Percentiles rank a stretch among this genome's conserved stretches.
These are phyloP conservation scores for Odontamblyopus rebecca DNA, from an alignment of 2,797 vertebrate species.

Conservation along the genomic window DNA sequence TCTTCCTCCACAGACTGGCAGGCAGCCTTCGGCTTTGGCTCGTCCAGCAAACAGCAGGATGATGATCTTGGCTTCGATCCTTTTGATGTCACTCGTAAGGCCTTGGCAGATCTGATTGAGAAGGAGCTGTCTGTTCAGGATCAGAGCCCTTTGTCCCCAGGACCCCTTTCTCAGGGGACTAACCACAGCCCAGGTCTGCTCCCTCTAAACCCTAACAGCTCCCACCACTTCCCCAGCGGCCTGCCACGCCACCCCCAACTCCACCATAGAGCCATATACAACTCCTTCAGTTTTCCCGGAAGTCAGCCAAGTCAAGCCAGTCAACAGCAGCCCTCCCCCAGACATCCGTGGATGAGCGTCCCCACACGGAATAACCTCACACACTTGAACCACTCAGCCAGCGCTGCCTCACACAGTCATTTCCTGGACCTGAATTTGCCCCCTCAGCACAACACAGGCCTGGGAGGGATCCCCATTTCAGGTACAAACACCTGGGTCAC, in stretches of 20 bases:
- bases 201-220: slow-evolving; percentile 61
- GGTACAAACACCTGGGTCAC: slow-evolving; percentile 73
- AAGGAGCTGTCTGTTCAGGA: slow-evolving; percentile 92
- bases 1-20: slow-evolving; percentile 96
- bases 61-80: slow-evolving; percentile 94
- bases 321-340: slow-evolving; percentile 77
- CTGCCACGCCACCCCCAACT: slow-evolving; percentile 91
- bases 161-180: slow-evolving; percentile 79
- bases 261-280: slow-evolving; percentile 95
- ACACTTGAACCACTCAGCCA: slow-evolving; percentile 99
- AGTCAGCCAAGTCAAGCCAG: slow-evolving; percentile 69
- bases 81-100: slow-evolving; percentile 92
- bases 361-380: slow-evolving; percentile 92
- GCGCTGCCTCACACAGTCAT: slow-evolving; percentile 94
- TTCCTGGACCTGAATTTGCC: slow-evolving; percentile 98
- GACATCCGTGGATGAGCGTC: slow-evolving; percentile 96
- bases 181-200: slow-evolving; percentile 77
- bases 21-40: slow-evolving; percentile 93
- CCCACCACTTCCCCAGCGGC: slow-evolving; percentile 83
- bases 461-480: slow-evolving; percentile 98
- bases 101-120: slow-evolving; percentile 94
- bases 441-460: slow-evolving; percentile 94
- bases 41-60: slow-evolving; percentile 85
- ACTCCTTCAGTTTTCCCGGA: slow-evolving; percentile 95
- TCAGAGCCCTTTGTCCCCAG: slow-evolving; percentile 73